Evolutionary conservation across 1,140 invertebrate species (phyloP).

Genomic region (Drosophila leontia): DNA sequence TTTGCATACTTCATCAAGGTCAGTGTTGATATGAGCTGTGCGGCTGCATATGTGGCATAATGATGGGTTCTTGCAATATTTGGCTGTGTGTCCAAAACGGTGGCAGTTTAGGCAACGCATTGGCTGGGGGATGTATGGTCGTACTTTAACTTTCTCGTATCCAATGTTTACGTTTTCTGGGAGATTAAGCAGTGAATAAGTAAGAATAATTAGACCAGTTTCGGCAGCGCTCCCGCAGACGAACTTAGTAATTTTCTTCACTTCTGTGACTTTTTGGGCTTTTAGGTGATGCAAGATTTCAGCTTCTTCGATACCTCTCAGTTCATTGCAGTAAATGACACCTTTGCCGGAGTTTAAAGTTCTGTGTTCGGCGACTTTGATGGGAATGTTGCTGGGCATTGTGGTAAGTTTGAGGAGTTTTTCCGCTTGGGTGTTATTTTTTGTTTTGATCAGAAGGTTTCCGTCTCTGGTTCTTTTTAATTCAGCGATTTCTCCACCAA

Average conservation of each 20-base stretch:
- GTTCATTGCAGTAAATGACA: slow-evolving; percentile 1
- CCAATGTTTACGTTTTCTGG: too few species aligned
- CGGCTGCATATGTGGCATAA: too few species aligned
- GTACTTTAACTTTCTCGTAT: too few species aligned
- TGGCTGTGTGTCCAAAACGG: not conserved
- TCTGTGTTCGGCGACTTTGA: not conserved
- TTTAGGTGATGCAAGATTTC: not conserved
- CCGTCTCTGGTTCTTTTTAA: too few species aligned
- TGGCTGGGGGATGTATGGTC: too few species aligned
- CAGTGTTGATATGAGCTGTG: too few species aligned
- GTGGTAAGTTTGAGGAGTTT: not conserved
- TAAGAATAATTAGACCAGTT: too few species aligned
- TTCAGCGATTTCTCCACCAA: slow-evolving; percentile 1
- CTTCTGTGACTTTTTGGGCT: not conserved
- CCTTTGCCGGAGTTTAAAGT: too few species aligned
- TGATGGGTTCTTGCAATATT: not conserved
- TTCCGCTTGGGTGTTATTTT: not conserved
- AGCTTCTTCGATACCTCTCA: not conserved
- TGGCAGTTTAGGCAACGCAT: not conserved
- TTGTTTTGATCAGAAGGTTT: not conserved
- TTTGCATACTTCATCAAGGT: too few species aligned
- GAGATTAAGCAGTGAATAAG: too few species aligned
- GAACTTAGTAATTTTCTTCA: too few species aligned
- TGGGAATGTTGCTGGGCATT: not conserved
- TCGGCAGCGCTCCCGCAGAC: too few species aligned